Percentiles rank a stretch among this genome's conserved stretches.
Evolutionary conservation across 2,797 vertebrate genomes (phyloP).

Genomic region (Glyptemys insculpta): DNA sequence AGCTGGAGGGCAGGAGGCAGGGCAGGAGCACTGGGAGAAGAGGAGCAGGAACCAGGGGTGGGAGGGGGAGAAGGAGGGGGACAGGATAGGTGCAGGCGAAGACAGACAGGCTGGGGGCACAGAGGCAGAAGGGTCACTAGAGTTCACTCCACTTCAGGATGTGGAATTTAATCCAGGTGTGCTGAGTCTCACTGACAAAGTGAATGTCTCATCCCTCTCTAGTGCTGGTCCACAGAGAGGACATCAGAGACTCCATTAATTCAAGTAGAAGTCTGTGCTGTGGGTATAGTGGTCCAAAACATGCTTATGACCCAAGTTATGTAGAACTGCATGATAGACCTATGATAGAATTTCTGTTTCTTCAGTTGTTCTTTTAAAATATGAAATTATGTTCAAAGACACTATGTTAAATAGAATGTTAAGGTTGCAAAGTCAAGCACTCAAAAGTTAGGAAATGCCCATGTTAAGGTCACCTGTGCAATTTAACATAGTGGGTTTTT

Average conservation of each 20-base stretch:
- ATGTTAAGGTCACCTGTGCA: background rate
- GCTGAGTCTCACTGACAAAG: background rate
- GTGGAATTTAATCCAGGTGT: background rate
- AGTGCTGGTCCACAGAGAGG: background rate
- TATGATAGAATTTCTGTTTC: background rate
- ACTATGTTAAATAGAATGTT: background rate
- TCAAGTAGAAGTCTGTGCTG: background rate
- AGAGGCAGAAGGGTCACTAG: background rate
- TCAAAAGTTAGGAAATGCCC: background rate
- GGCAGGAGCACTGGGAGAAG: too few species aligned
- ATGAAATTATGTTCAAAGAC: background rate
- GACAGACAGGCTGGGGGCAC: background rate
- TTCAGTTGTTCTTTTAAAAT: background rate
- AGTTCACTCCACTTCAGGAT: background rate
- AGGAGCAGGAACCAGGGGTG: background rate
- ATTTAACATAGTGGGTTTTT: background rate
- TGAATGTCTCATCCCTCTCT: background rate
- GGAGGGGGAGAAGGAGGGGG: too few species aligned
- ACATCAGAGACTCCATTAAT: background rate
- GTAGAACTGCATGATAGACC: fast-evolving
- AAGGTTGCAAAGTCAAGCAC: background rate
- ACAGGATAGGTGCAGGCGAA: background rate
- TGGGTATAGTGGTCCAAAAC: background rate
- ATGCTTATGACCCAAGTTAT: background rate
- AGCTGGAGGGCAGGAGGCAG: background rate